A percentile compares a stretch with the other conserved stretches of the same genome.
These are phyloP conservation scores for Zonitis immaculata DNA, from an alignment of 2,888 invertebrate species.

Conservation along the genomic window DNA sequence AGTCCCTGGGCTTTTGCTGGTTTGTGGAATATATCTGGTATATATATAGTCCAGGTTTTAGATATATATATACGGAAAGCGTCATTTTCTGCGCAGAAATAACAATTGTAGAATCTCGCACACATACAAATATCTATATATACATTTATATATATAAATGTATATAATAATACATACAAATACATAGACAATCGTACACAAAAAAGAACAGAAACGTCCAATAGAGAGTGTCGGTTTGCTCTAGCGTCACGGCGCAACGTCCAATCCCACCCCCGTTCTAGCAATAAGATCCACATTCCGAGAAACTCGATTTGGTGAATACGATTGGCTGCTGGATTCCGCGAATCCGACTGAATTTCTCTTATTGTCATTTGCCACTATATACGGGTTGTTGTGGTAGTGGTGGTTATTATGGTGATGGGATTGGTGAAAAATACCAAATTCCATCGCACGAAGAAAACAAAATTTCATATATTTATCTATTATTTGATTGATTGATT, in stretches of 20 bases:
- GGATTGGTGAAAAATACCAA: constrained; percentile 22
- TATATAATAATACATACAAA: constrained; percentile 1
- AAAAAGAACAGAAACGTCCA: constrained; percentile 41
- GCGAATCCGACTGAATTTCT: constrained; percentile 48
- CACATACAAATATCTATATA: background rate
- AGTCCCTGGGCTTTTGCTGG: constrained; percentile 1
- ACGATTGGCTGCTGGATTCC: constrained; percentile 44
- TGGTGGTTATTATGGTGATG: too few species aligned
- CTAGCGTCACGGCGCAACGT: constrained; percentile 37
- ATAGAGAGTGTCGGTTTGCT: constrained; percentile 37
- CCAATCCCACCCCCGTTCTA: constrained; percentile 43
- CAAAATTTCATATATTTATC: too few species aligned
- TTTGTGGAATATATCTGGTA: background rate
- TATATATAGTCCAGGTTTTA: too few species aligned
- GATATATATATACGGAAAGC: constrained; percentile 1
- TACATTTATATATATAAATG: background rate
- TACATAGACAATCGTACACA: constrained; percentile 31
- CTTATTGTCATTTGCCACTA: constrained; percentile 47
- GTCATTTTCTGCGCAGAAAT: constrained; percentile 26
- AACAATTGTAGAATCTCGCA: constrained; percentile 33
- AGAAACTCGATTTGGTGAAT: constrained; percentile 44
- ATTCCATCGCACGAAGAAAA: constrained; percentile 6
- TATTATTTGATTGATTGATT: too few species aligned
- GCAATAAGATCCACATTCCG: constrained; percentile 48
- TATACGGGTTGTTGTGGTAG: too few species aligned